Percentiles rank a stretch among this genome's conserved stretches.
phyloP scores from a whole-genome alignment of 2,797 vertebrate species.

The Uromys caudimaculatus region DNA sequence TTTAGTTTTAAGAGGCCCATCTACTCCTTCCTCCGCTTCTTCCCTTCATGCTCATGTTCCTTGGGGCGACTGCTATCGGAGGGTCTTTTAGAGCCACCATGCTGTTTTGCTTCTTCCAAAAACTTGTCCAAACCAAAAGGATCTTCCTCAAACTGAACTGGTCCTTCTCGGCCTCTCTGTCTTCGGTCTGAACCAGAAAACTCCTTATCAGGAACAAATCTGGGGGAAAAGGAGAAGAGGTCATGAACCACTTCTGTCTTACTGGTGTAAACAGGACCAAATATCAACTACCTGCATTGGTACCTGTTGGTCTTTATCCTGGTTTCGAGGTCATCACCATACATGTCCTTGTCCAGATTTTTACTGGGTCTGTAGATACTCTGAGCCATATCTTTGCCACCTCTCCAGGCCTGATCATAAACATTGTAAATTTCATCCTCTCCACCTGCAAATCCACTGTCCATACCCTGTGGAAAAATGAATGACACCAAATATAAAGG shows the following conservation, averaged over 20 bases:
- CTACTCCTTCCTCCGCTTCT: slow-evolving; percentile 99
- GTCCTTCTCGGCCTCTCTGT: slow-evolving; percentile 93
- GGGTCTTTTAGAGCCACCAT: slow-evolving; percentile 96
- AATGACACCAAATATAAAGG: background rate
- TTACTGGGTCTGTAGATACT: slow-evolving; percentile 97
- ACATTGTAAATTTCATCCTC: slow-evolving; percentile 97
- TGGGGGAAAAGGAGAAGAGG: slow-evolving; percentile 71
- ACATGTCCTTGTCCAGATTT: slow-evolving; percentile 94
- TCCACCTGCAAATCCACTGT: slow-evolving; percentile 97
- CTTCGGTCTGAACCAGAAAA: slow-evolving; percentile 95
- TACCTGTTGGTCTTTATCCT: slow-evolving; percentile 95
- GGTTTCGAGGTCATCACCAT: slow-evolving; percentile 94
- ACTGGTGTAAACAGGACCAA: background rate
- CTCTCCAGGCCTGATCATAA: slow-evolving; percentile 96
- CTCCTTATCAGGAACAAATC: slow-evolving; percentile 95
- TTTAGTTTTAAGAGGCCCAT: background rate
- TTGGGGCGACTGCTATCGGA: slow-evolving; percentile 95
- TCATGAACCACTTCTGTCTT: background rate
- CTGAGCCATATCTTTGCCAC: slow-evolving; percentile 95
- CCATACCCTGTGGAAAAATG: slow-evolving; percentile 92
- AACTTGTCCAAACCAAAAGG: slow-evolving; percentile 99
- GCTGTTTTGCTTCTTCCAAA: slow-evolving; percentile 99
- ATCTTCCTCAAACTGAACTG: slow-evolving; percentile 98
- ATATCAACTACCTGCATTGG: slow-evolving; percentile 33
- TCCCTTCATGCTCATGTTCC: slow-evolving; percentile 97